phyloP scores from a whole-genome alignment of 2,797 vertebrate species.

The Crocodylus rhombifer region DNA sequence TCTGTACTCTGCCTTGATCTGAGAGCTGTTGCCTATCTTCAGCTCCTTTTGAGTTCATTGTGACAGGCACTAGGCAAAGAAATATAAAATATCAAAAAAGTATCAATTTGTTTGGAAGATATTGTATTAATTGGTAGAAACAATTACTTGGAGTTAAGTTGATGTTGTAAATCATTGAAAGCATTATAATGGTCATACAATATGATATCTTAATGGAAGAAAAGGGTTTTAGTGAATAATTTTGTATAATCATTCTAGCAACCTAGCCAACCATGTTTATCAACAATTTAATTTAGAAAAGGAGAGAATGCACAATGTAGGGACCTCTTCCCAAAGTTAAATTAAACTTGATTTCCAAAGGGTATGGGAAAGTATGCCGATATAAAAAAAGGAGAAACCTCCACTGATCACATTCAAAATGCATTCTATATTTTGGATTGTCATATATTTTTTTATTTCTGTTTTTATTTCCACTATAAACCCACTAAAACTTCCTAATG shows the following conservation, averaged over 20 bases:
- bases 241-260: background rate
- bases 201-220: background rate
- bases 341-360: conserved; percentile 30
- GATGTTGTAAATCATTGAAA: conserved; percentile 9
- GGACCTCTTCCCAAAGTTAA: conserved; percentile 21
- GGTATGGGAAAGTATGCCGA: conserved; percentile 31
- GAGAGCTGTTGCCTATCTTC: background rate
- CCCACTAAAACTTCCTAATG: conserved; percentile 81
- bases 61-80: background rate
- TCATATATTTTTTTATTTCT: conserved; percentile 83
- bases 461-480: conserved; percentile 82
- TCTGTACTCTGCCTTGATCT: background rate
- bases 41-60: background rate
- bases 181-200: background rate
- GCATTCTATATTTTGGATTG: conserved; percentile 76
- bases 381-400: conserved; percentile 26
- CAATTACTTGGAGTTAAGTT: background rate
- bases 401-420: conserved; percentile 45
- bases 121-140: background rate
- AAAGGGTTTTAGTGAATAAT: conserved; percentile 7
- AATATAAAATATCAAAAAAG: background rate
- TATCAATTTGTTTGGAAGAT: background rate
- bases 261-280: conserved; percentile 20
- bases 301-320: background rate
- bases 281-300: conserved; percentile 45